These are phyloP conservation scores for Paraescarpia echinospica DNA, from an alignment of 1,140 invertebrate genomes.

Conservation along the genomic window DNA sequence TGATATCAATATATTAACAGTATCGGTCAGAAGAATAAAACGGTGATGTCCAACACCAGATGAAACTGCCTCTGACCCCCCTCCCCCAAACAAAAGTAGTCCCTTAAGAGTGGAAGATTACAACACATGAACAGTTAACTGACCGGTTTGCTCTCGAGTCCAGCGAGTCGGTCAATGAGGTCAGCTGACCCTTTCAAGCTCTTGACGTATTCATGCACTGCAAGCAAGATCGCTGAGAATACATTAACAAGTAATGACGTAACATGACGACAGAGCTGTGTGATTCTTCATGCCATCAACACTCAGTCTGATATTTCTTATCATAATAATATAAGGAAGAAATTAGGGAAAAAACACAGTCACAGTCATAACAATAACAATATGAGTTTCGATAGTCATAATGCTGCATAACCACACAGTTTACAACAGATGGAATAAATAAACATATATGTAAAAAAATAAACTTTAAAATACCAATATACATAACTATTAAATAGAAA, in stretches of 20 bases:
- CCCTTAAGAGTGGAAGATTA: neutral
- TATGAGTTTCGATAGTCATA: too few species aligned
- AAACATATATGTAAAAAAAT: neutral
- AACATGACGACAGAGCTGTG: neutral
- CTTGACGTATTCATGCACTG: constrained; percentile 73
- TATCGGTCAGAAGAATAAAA: too few species aligned
- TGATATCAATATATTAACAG: too few species aligned
- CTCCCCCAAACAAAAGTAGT: too few species aligned
- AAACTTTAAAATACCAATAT: neutral
- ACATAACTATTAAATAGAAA: too few species aligned
- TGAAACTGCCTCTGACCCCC: too few species aligned
- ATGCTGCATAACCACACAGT: too few species aligned
- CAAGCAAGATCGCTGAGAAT: constrained; percentile 37
- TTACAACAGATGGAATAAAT: neutral
- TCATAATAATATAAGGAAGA: neutral
- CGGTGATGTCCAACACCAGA: too few species aligned
- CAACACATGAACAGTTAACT: neutral
- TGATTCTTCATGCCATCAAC: neutral
- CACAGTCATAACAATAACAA: too few species aligned
- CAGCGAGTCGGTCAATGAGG: constrained; percentile 76
- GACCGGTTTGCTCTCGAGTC: neutral
- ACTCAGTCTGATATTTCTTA: neutral
- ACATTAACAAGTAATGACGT: neutral
- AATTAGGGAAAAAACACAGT: neutral
- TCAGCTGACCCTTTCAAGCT: constrained; percentile 67